Base-by-base conservation (phyloP, 2,888 invertebrate genomes). In the Aleiodes alternator region DNA sequence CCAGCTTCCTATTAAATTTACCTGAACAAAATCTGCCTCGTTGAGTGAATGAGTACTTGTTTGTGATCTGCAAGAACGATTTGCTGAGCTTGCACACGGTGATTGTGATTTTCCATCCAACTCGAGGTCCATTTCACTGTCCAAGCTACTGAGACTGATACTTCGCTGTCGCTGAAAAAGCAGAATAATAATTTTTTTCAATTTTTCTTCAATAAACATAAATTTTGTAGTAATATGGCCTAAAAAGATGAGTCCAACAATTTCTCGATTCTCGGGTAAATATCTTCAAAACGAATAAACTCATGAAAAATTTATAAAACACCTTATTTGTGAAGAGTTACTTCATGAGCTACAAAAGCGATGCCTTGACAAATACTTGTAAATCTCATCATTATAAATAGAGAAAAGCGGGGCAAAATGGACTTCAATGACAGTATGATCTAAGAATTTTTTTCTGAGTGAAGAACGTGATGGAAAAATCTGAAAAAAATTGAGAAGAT, bases 1-100 rank as follows among this genome's bases (percentile, higher is more conserved):
- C 12, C 8, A 57, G 0, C 23, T 50, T 56, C 68, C 43, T 9
- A 9, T 11, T 8, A 9, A 75, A 82, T 83, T 91, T 88, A 95
- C 95, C 90, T 96, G 96, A 80, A 87, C 82, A 79, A 96, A 91
- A 90, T 96, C 96, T 80, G 96, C 96, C 88, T 97, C 96, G 85
- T 97, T 96, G 78, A 96, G 92, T 0, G 96, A 97, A 88, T 96
- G 96, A 3, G 96, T 96, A 59, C 93, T 93, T 75, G 92, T 85
- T 79, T 89, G 89, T 8, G 89, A 87, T 75, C 88, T 86, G 78
- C 86, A 87, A 56, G 86, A 82, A 61, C 87, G 85, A 81, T 83
- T 86, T 50, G 85, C 84, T 59, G 85, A 85, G 14, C 83, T 91
- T 81, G 92, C 92, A 16, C 93, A 89, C 73, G 91, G 90, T 56